Evolutionary conservation across 2,888 invertebrate genomes (phyloP).

Genomic region (Agrochola lota): DNA sequence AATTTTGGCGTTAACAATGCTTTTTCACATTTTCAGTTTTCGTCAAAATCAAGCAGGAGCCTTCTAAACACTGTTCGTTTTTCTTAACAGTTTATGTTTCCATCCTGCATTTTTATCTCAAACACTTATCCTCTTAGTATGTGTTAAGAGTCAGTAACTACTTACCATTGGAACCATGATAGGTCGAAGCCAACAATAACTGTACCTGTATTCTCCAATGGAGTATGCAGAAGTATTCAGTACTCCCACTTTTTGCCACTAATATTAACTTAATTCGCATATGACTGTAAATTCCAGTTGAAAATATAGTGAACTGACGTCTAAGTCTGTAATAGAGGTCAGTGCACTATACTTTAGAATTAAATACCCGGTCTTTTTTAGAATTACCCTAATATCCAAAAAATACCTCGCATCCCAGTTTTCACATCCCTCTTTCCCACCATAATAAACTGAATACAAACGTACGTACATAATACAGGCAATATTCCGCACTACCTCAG

Average conservation of each 20-base stretch:
- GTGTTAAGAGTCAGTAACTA: too few relatives aligned
- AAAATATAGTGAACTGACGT: too few relatives aligned
- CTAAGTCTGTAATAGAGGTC: not conserved
- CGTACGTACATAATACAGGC: conserved; percentile 12
- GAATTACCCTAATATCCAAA: too few relatives aligned
- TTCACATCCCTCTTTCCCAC: not conserved
- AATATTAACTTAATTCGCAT: not conserved
- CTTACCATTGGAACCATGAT: not conserved
- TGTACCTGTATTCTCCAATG: not conserved
- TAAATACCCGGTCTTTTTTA: not conserved
- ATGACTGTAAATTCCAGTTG: not conserved
- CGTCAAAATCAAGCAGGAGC: not conserved
- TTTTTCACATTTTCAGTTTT: not conserved
- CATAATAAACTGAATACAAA: conserved; percentile 31
- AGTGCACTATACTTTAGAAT: not conserved
- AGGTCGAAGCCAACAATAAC: not conserved
- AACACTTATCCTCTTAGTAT: not conserved
- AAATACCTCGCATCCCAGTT: not conserved
- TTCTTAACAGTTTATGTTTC: not conserved
- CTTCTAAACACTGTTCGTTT: not conserved
- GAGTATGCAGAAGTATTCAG: too few relatives aligned
- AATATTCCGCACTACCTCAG: conserved; percentile 25
- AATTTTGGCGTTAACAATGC: not conserved
- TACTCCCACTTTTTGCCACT: not conserved
- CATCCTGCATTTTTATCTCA: not conserved